phyloP scores from a whole-genome alignment of 2,113 vertebrate genomes.

The Hippocampus abdominalis region DNA sequence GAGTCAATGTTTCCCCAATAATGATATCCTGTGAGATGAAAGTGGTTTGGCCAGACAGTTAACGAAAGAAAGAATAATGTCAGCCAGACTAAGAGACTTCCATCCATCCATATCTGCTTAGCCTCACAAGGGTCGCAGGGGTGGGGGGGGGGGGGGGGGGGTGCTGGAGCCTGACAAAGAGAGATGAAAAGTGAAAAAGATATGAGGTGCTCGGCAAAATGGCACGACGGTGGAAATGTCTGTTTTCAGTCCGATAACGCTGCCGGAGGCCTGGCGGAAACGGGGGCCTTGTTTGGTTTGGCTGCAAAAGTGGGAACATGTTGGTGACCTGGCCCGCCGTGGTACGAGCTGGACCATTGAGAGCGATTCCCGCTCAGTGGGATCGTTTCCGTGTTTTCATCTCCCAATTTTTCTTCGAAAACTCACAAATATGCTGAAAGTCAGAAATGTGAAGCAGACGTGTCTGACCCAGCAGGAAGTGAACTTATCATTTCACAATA shows the following conservation, averaged over 20 bases:
- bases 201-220: not conserved
- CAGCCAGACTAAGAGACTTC: not conserved
- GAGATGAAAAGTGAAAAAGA: conserved; percentile 11
- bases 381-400: not conserved
- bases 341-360: conserved; percentile 25
- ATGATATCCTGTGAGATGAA: not conserved
- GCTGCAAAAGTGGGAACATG: conserved; percentile 14
- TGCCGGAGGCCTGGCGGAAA: conserved; percentile 39
- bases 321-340: conserved; percentile 9
- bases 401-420: not conserved
- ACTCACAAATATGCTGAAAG: not conserved
- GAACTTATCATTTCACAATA: no score
- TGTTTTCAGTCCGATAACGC: conserved; percentile 49
- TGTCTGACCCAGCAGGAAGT: no score
- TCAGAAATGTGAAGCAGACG: no score
- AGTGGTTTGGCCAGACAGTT: conserved; percentile 22
- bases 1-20: not conserved
- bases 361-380: not conserved
- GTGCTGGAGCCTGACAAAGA: not conserved
- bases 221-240: conserved; percentile 40
- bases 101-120: not conserved
- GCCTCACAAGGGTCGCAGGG: no score
- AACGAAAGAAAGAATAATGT: not conserved
- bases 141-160: no score
- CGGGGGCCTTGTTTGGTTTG: conserved; percentile 48